Evolutionary conservation across 2,797 vertebrate genomes (phyloP).

Genomic region (Xiphorhynchus erythropygius): DNA sequence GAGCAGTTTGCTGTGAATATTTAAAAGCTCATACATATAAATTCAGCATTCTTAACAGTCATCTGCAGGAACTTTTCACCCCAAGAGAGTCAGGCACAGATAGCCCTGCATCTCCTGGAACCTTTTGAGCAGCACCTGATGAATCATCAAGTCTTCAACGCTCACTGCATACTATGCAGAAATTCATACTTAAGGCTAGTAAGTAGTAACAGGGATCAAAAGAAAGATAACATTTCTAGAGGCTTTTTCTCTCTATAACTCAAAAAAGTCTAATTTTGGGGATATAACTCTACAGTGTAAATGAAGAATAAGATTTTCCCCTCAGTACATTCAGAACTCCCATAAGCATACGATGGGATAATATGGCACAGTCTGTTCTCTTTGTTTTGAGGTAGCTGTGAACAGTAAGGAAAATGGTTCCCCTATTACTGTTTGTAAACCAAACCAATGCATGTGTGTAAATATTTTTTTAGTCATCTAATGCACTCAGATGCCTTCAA

Average conservation of each 20-base stretch:
- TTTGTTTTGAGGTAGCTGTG: not conserved
- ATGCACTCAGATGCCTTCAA: not conserved
- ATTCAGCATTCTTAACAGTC: not conserved
- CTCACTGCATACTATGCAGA: not conserved
- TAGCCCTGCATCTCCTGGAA: not conserved
- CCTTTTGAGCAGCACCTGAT: not conserved
- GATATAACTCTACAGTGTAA: not conserved
- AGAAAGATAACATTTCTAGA: not conserved
- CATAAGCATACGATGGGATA: not conserved
- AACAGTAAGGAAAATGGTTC: not conserved
- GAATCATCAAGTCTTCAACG: not conserved
- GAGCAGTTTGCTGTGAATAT: not conserved
- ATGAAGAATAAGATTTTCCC: not conserved
- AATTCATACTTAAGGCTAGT: not conserved
- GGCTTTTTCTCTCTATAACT: not conserved
- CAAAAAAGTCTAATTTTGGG: not conserved
- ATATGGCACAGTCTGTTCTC: not conserved
- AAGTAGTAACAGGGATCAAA: not conserved
- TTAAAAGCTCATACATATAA: not conserved
- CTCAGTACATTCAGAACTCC: not conserved
- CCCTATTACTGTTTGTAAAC: not conserved
- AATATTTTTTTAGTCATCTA: conserved; percentile 1
- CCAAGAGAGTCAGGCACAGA: not conserved
- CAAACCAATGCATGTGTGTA: not conserved
- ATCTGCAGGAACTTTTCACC: not conserved